phyloP scores from a whole-genome alignment of 2,113 vertebrate species.

The Misgurnus anguillicaudatus region DNA sequence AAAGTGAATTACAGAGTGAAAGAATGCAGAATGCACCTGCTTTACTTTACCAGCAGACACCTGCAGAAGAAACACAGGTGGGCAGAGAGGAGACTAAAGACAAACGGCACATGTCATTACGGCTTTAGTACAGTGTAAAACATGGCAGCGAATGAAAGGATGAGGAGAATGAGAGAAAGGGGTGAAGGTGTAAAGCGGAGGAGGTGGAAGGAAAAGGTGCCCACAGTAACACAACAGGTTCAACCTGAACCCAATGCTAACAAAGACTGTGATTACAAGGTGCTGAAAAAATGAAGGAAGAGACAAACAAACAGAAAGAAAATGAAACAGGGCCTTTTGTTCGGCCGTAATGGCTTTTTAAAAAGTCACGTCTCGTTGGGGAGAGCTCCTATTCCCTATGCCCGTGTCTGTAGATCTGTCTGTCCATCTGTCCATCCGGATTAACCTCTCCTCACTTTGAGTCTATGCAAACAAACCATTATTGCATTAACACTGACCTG shows the following conservation, averaged over 20 bases:
- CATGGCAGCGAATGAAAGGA: conserved; percentile 59
- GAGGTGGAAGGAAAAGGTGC: conserved; percentile 33
- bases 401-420: conserved; percentile 15
- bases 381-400: conserved; percentile 17
- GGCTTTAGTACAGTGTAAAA: conserved; percentile 45
- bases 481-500: conserved; percentile 25
- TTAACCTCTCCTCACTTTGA: conserved; percentile 25
- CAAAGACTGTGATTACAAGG: conserved; percentile 74
- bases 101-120: conserved; percentile 59
- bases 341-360: conserved; percentile 16
- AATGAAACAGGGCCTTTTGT: conserved; percentile 72
- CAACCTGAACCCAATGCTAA: conserved; percentile 76
- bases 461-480: conserved; percentile 31
- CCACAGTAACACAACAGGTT: conserved; percentile 68
- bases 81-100: conserved; percentile 54
- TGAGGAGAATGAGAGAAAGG: conserved; percentile 55
- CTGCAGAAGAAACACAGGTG: conserved; percentile 32
- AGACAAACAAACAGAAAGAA: conserved; percentile 60
- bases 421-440: conserved; percentile 31
- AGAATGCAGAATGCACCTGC: conserved; percentile 34
- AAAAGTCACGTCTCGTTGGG: conserved; percentile 16
- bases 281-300: conserved; percentile 77
- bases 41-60: conserved; percentile 18
- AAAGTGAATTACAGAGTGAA: conserved; percentile 37
- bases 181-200: conserved; percentile 50